Evolutionary conservation across 2,888 invertebrate genomes (phyloP).

Genomic region (Artemia sp.): DNA sequence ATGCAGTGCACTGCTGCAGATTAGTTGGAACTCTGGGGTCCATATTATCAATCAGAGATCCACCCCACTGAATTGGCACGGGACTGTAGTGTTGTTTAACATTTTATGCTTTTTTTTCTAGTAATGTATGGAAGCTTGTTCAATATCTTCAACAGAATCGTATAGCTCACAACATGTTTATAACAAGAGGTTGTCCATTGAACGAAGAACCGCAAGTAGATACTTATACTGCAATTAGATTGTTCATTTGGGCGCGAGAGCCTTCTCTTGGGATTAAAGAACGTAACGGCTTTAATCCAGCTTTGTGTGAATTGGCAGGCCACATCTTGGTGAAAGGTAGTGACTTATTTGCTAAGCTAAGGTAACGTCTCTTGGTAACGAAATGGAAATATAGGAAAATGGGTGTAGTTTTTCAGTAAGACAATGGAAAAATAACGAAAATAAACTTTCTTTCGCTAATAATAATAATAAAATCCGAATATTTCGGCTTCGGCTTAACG

Average conservation of each 20-base stretch:
- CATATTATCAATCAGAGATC: too few species aligned
- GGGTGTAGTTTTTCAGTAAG: too few species aligned
- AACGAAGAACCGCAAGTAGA: slow-evolving; percentile 27
- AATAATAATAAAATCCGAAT: too few species aligned
- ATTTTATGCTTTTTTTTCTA: slow-evolving; percentile 25
- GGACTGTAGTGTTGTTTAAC: too few species aligned
- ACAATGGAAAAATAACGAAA: too few species aligned
- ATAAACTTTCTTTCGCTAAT: too few species aligned
- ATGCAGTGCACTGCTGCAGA: too few species aligned
- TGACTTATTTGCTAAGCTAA: slow-evolving; percentile 23
- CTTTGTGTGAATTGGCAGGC: slow-evolving; percentile 58
- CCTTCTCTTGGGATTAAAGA: slow-evolving; percentile 42
- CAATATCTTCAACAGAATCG: slow-evolving; percentile 42
- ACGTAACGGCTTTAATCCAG: slow-evolving; percentile 44
- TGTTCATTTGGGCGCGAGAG: slow-evolving; percentile 33
- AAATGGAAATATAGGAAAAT: too few species aligned
- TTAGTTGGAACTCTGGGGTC: too few species aligned
- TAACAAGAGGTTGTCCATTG: slow-evolving; percentile 41
- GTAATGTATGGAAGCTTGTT: slow-evolving; percentile 38
- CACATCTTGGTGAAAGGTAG: slow-evolving; percentile 52
- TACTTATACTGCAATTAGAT: slow-evolving; percentile 24
- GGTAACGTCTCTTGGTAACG: too few species aligned
- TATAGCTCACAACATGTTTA: slow-evolving; percentile 56
- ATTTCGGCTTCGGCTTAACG: too few species aligned
- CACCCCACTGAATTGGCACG: too few species aligned